A percentile compares a stretch with the other conserved stretches of the same genome.
These are phyloP conservation scores for Elegia similella DNA, from an alignment of 2,888 invertebrate species.

Conservation along the genomic window DNA sequence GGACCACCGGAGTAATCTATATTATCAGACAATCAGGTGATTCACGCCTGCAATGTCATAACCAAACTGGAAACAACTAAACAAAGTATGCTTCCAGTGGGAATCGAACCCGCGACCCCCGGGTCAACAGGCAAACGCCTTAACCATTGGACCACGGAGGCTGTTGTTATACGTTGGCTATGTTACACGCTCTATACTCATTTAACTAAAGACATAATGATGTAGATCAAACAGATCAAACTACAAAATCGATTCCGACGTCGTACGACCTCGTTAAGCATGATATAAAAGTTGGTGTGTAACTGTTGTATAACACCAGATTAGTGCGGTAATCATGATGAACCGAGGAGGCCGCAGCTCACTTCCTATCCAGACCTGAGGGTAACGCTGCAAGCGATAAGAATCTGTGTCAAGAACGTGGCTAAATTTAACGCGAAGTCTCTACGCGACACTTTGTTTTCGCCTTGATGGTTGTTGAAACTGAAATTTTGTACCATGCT, in stretches of 20 bases:
- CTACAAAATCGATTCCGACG: neutral
- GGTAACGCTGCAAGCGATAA: constrained; percentile 40
- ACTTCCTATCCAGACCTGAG: constrained; percentile 40
- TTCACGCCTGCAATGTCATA: no score
- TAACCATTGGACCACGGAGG: no score
- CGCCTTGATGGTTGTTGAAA: constrained; percentile 22
- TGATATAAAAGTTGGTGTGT: neutral
- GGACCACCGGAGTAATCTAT: no score
- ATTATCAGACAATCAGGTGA: no score
- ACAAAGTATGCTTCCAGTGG: no score
- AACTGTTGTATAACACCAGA: constrained; percentile 18
- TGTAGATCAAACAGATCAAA: neutral
- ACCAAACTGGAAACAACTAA: no score
- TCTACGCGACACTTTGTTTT: constrained; percentile 28
- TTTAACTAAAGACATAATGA: no score
- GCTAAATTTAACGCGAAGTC: constrained; percentile 36
- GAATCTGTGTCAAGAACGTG: constrained; percentile 55
- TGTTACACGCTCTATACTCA: no score
- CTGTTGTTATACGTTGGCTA: no score
- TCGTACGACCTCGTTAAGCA: neutral
- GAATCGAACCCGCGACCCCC: no score
- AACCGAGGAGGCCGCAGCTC: constrained; percentile 31
- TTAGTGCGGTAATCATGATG: constrained; percentile 22
- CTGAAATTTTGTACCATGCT: neutral
- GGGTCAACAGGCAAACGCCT: no score